Base-by-base conservation (phyloP, 2,797 vertebrate species). In the Myioborus melanocephalus region DNA sequence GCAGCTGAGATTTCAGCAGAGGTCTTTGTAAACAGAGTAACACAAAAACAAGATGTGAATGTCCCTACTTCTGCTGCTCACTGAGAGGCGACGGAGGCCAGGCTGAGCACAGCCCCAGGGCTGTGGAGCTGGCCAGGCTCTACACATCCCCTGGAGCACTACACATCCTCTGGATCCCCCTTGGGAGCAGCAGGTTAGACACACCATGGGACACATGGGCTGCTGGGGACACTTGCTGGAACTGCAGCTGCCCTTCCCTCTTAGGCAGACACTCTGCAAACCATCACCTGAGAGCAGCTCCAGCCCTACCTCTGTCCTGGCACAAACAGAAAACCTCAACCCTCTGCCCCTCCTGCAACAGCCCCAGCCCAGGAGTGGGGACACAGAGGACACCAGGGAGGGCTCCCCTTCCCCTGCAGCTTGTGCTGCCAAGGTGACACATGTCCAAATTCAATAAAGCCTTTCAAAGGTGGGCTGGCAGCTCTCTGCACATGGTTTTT, bases 381-480 rank as follows among this genome's bases (percentile, higher is more conserved):
- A 76, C 46, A 41, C 4, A 12, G 26, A 47, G 46, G 34, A 81
- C 69, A 66, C 47, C n/a, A 37, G 35, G 32, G 44, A 83, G 59
- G 2, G 27, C 32, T 34, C 50, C 52, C 50, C 47, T 32, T 59
- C 35, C 35, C 64, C 44, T 39, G 28, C 72, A 86, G 56, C 69
- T 83, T 47, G 69, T 60, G 46, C 66, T 52, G 41, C 84, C 78
- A 57, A 82, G 81, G 78, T 71, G 70, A 91, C 81, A 89, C 9
- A 0, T 60, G 87, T 84, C 55, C 3, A 0, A 43, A 50, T 37
- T 72, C 10, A 47, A 92, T 61, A 84, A 89, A 92, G 59, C 73
- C 75, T 91, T 92, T 89, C 89, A 93, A 79, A 92, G 70, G 78
- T 87, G 63, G 50, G 78, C 60, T 89, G 66, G 84, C 59, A 84